phyloP scores from a whole-genome alignment of 2,113 vertebrate species.

The Heterotis niloticus region DNA sequence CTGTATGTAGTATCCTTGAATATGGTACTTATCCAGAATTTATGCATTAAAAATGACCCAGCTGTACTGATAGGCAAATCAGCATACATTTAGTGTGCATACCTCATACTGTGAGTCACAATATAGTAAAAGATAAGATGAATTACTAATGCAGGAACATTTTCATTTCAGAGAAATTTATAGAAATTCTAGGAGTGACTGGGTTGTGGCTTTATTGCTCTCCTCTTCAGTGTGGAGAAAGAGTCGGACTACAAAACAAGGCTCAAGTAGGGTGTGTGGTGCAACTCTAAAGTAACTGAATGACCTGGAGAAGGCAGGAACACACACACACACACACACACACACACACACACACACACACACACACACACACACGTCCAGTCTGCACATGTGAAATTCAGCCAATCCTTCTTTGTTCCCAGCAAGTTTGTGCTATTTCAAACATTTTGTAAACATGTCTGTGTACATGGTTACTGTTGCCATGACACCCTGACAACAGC shows the following conservation, averaged over 20 bases:
- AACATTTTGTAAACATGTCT: conserved; percentile 86
- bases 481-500: conserved; percentile 87
- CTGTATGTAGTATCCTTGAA: too few species aligned
- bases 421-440: conserved; percentile 73
- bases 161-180: too few species aligned
- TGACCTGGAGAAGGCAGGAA: background rate
- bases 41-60: too few species aligned
- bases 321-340: conserved; percentile 7
- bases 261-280: background rate
- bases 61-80: too few species aligned
- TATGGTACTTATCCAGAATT: too few species aligned
- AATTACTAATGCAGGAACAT: too few species aligned
- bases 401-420: conserved; percentile 46
- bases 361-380: background rate
- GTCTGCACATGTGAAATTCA: conserved; percentile 1
- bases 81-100: too few species aligned
- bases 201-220: background rate
- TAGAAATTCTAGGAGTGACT: background rate
- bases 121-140: too few species aligned
- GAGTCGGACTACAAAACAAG: background rate
- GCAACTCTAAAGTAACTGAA: background rate
- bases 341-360: background rate
- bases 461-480: conserved; percentile 84
- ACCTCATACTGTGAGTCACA: too few species aligned
- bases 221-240: too few species aligned